A percentile compares a stretch with the other conserved stretches of the same genome.
Evolutionary conservation across 2,113 vertebrate genomes (phyloP).

Genomic region (Cyanoderma ruficeps): DNA sequence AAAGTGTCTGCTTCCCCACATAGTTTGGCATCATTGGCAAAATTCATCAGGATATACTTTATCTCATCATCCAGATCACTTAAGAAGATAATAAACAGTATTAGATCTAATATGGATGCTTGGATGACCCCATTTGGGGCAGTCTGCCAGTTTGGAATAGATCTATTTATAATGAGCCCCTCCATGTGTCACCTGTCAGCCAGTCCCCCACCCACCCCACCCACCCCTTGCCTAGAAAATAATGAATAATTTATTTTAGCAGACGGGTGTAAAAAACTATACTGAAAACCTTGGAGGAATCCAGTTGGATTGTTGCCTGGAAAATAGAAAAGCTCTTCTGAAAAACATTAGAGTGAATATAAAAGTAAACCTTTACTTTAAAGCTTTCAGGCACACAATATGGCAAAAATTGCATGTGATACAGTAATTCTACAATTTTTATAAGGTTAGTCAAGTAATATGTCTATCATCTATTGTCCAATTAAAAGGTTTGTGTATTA

Average conservation of each 20-base stretch:
- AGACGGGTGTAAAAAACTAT: background rate
- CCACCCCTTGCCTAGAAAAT: background rate
- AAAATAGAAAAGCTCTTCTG: background rate
- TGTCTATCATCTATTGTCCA: background rate
- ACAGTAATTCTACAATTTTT: background rate
- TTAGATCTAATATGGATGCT: background rate
- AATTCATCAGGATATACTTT: background rate
- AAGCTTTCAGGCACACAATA: background rate
- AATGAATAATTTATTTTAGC: background rate
- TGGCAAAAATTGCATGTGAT: accelerated
- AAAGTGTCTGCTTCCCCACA: background rate
- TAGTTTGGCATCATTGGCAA: background rate
- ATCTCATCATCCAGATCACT: background rate
- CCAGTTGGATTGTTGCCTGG: background rate
- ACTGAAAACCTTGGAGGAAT: background rate
- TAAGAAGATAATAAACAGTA: too few species aligned
- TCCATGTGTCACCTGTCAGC: background rate
- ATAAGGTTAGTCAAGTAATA: background rate
- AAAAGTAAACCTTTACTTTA: background rate
- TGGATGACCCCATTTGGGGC: background rate
- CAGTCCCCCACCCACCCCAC: too few species aligned
- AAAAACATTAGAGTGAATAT: accelerated
- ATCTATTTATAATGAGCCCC: background rate
- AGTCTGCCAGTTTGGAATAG: background rate
- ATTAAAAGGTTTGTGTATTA: background rate